Conservation (phyloP, 2,113 vertebrate species). For the Glaucidium brasilianum region DNA sequence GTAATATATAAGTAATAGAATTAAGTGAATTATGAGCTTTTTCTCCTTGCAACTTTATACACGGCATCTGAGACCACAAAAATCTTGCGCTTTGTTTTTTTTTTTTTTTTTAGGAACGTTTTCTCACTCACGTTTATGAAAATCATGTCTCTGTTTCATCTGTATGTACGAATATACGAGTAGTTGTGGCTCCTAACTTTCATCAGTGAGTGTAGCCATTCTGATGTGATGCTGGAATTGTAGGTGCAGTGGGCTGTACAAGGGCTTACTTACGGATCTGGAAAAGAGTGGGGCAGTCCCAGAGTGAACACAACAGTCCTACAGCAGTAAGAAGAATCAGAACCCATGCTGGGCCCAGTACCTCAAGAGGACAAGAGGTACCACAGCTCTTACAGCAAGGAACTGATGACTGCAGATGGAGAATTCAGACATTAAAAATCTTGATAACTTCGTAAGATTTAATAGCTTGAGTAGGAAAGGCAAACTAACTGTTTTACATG, state of each 20-base stretch:
- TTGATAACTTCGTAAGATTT: not conserved
- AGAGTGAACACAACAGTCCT: not conserved
- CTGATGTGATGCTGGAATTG: not conserved
- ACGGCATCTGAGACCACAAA: not conserved
- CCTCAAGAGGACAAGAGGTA: not conserved
- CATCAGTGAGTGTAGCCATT: not conserved
- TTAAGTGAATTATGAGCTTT: not conserved
- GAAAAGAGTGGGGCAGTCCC: not conserved
- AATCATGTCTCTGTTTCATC: not conserved
- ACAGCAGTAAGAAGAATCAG: not conserved
- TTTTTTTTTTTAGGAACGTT: not conserved
- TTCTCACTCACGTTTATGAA: not conserved
- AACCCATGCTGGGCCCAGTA: not conserved
- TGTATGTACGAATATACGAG: not conserved
- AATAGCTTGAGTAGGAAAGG: not conserved
- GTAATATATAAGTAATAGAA: not conserved
- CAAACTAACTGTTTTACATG: not conserved
- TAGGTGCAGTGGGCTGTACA: not conserved
- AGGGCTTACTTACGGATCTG: not conserved
- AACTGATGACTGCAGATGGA: not conserved
- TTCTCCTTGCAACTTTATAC: not conserved
- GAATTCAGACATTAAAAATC: not conserved
- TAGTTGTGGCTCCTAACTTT: not conserved
- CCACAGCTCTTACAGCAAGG: not conserved
- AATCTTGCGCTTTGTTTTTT: no score